Conservation (phyloP, 2,113 vertebrate species). For the Cyphomyrus discorhynchus region DNA sequence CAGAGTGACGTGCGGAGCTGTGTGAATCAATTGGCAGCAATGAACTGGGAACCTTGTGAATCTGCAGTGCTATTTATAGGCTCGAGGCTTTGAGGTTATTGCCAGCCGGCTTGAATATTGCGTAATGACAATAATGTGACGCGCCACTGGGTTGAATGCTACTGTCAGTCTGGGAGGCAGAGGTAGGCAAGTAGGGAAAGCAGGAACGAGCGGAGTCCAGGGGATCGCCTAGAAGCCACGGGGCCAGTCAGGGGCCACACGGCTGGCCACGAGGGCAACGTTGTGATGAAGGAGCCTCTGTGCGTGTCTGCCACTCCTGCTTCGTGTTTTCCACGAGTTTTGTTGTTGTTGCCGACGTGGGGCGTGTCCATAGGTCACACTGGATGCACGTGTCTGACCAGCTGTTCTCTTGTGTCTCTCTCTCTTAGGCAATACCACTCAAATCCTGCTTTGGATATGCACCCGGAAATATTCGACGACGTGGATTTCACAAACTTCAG, state of each 20-base stretch:
- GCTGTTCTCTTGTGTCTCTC: neutral
- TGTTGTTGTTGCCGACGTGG: neutral
- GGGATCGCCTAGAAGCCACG: neutral
- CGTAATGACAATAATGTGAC: neutral
- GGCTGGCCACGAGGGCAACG: neutral
- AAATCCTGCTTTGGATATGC: slow-evolving; percentile 53
- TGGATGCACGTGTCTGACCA: neutral
- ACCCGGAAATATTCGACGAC: slow-evolving; percentile 53
- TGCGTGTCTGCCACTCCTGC: neutral
- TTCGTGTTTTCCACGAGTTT: neutral
- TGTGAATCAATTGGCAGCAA: neutral
- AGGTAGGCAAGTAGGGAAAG: neutral
- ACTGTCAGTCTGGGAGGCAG: neutral
- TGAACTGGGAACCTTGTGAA: neutral
- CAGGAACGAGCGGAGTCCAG: neutral
- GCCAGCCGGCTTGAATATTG: neutral
- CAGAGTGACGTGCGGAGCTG: neutral
- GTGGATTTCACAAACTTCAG: slow-evolving; percentile 47
- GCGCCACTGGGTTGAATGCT: neutral
- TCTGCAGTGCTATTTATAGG: neutral
- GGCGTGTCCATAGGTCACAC: neutral
- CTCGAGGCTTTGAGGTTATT: neutral
- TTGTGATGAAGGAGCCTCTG: neutral
- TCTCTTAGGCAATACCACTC: slow-evolving; percentile 58
- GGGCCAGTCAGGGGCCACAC: neutral